Conservation (phyloP, 2,888 invertebrate genomes). For the Poecilobothrus nobilitatus region DNA sequence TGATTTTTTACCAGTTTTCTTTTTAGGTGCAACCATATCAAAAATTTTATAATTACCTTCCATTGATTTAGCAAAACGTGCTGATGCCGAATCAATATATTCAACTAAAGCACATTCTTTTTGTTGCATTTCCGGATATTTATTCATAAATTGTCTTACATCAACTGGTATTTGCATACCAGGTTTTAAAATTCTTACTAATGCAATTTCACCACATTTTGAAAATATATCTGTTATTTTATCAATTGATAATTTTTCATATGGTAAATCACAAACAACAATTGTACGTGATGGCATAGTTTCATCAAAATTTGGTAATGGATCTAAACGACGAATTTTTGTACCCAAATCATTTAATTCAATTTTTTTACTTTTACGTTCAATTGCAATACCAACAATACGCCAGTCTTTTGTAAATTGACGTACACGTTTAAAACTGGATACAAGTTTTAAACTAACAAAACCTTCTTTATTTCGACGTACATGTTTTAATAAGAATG, state of each 20-base stretch:
- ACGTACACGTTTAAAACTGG: slow-evolving; percentile 91
- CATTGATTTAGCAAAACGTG: slow-evolving; percentile 68
- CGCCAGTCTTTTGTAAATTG: slow-evolving; percentile 91
- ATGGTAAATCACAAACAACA: slow-evolving; percentile 75
- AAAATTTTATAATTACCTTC: slow-evolving; percentile 59
- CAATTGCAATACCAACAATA: slow-evolving; percentile 78
- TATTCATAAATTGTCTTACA: slow-evolving; percentile 81
- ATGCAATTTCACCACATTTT: slow-evolving; percentile 79
- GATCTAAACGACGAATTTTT: slow-evolving; percentile 75
- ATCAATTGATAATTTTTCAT: slow-evolving; percentile 78
- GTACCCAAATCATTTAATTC: slow-evolving; percentile 87
- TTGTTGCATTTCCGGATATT: slow-evolving; percentile 79
- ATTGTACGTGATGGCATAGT: slow-evolving; percentile 87
- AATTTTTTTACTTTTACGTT: slow-evolving; percentile 64
- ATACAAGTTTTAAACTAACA: slow-evolving; percentile 87
- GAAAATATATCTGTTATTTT: slow-evolving; percentile 85
- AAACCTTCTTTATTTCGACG: slow-evolving; percentile 91
- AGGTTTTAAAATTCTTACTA: slow-evolving; percentile 78
- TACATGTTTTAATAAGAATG: slow-evolving; percentile 90
- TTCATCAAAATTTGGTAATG: slow-evolving; percentile 83
- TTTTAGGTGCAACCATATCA: slow-evolving; percentile 71
- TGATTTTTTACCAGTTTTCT: slow-evolving; percentile 59
- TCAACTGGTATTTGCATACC: slow-evolving; percentile 87
- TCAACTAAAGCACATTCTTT: slow-evolving; percentile 85
- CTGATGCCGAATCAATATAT: slow-evolving; percentile 79